Evolutionary conservation across 2,888 invertebrate species (phyloP), one percentile per base, ranked within the genome.

Genomic region (Leptinotarsa haldemani): DNA sequence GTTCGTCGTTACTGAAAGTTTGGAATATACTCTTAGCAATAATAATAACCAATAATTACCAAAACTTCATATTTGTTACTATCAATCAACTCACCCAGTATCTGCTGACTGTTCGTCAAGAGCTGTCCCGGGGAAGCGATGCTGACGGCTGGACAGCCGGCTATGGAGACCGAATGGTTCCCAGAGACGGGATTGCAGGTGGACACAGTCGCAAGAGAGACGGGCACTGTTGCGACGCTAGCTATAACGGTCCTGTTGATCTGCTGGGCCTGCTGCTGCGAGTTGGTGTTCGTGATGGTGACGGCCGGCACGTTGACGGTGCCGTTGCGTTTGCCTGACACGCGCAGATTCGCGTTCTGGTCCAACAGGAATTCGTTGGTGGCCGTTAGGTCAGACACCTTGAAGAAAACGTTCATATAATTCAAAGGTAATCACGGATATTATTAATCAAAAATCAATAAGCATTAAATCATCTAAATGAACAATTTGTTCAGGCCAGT

Each of bases 321-420:
- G 13, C 89, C 89, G 73, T 88, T 87, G 58, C 89, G 87, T 78
- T 91, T 90, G 73, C 90, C 90, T 16, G 90, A 90, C 77, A 93
- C 88, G 47, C 94, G 89, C 75, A 94, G 87, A 78, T 92, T 92
- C 30, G 94, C 94, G 86, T 94, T 94, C 86, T 94, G 94, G 81
- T 94, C 93, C 77, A 94, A 86, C 15, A 95, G 88, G 84, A 94
- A 94, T 84, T 94, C 94, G 85, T 95, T 95, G 12, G 94, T 93
- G 2, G 94, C 93, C 50, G 92, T 92, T 76, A 94, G 86, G 85
- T 94, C 93, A 48, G 90, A 90, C 20, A 93, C 91, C 88, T 91
- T 85, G 4, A 80, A 78, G 48, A 67, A 74, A 48, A 20, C 30
- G 40, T 30, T 30, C 30, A 1, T 7, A 7, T 30, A 7, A 30